A percentile compares a stretch with the other conserved stretches of the same genome.
Conservation (phyloP, 1,140 invertebrate species). For the Cyrtorhinus lividipennis region DNA sequence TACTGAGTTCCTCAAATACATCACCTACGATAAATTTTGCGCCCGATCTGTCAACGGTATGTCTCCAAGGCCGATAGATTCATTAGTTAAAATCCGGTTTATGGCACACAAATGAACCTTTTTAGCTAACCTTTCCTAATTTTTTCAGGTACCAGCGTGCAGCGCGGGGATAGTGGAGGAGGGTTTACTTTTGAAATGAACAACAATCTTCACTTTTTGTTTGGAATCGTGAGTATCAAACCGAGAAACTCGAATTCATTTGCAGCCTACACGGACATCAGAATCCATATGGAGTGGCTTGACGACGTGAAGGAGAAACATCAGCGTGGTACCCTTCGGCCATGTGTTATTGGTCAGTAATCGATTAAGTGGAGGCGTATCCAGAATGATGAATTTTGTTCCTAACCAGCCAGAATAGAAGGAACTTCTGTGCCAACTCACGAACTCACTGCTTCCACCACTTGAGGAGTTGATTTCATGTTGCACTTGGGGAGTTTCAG, state of each 20-base stretch:
- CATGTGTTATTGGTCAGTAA: no score
- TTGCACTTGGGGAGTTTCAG: no score
- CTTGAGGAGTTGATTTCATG: no score
- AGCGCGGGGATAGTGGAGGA: slow-evolving; percentile 15
- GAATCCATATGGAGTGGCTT: slow-evolving; percentile 11
- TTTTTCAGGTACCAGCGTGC: slow-evolving; percentile 13
- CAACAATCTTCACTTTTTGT: slow-evolving; percentile 11
- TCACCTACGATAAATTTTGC: no score
- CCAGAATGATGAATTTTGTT: no score
- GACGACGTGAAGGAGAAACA: no score
- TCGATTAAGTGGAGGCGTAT: no score
- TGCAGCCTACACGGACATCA: slow-evolving; percentile 4
- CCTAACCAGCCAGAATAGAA: no score
- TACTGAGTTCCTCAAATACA: no score
- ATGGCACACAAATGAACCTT: background rate
- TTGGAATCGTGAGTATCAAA: slow-evolving; percentile 13
- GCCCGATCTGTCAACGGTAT: background rate
- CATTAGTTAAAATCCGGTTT: background rate
- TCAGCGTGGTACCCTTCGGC: no score
- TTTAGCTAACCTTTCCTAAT: background rate
- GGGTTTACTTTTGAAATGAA: slow-evolving; percentile 12
- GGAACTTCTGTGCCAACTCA: no score
- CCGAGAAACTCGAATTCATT: background rate
- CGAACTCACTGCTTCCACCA: no score
- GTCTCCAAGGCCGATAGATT: background rate